Evolutionary conservation across 2,113 vertebrate genomes (phyloP), one percentile per base, ranked within the genome.

Genomic region (Mirounga angustirostris): DNA sequence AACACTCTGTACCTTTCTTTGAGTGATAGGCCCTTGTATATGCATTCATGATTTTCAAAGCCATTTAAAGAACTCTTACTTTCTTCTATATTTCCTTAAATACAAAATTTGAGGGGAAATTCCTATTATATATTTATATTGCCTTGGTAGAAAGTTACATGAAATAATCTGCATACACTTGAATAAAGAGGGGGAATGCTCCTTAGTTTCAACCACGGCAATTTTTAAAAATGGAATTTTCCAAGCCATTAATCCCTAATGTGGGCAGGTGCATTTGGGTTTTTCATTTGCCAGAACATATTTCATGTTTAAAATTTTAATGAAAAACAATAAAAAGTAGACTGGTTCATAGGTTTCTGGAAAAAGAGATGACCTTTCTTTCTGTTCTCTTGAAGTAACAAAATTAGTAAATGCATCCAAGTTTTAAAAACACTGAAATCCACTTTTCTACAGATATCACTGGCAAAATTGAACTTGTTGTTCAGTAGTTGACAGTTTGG

Each of bases 291-390:
- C 71, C 0, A 0, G 52, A 91, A 95, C 43, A 84, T 96, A 84
- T 71, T 96, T 97, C 36, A 26, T 78, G 33, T 92, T 97, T 94
- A 96, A 95, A 96, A 92, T 89, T 91, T 81, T 96, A 96, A 94
- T 94, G 78, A 81, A 94, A 95, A 97, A 81, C 86, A 85, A 22
- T 91, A 69, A 88, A 98, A 84, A 78, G 73, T 46, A 91, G 86
- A 93, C 43, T 93, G 78, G 2, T 94, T 96, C 95, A 59, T 78
- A 89, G 78, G 30, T 86, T 80, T 94, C 59, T 88, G 54, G 76
- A 86, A 93, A 59, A 91, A 85, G 54, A 84, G 36, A 26, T 85
- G 16, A 43, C 36, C 54, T 89, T 97, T 89, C 54, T 92, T 43
- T 91, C 43, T 59, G 12, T 15, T 87, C 12, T 89, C 50, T 93